These are phyloP conservation scores for Mirounga angustirostris DNA, from an alignment of 2,113 vertebrate species.

Conservation along the genomic window DNA sequence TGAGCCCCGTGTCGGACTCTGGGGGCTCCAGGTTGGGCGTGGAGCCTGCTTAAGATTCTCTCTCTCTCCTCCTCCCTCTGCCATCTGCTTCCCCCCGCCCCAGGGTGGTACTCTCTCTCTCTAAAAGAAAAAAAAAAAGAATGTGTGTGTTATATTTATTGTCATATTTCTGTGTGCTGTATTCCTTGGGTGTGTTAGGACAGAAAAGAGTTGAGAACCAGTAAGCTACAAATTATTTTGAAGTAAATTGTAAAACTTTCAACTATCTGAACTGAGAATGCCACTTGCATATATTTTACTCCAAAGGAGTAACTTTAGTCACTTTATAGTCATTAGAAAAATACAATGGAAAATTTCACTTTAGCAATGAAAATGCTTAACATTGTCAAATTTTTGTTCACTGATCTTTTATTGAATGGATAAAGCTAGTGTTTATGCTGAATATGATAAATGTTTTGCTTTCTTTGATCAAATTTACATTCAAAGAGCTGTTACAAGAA, in stretches of 20 bases:
- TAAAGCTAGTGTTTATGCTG: slow-evolving; percentile 53
- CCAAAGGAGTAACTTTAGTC: slow-evolving; percentile 36
- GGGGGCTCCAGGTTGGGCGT: background rate
- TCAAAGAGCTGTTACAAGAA: slow-evolving; percentile 51
- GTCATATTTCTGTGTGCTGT: background rate
- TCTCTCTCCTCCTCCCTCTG: background rate
- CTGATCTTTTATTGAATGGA: slow-evolving; percentile 53
- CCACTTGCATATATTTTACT: slow-evolving; percentile 13
- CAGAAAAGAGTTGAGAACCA: slow-evolving; percentile 57
- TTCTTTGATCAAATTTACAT: slow-evolving; percentile 65
- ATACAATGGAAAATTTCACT: slow-evolving; percentile 50
- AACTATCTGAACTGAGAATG: slow-evolving; percentile 49
- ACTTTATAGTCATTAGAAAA: slow-evolving; percentile 62
- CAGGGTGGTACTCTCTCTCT: background rate
- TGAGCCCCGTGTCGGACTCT: background rate
- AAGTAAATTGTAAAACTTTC: slow-evolving; percentile 58
- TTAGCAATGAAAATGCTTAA: slow-evolving; percentile 60
- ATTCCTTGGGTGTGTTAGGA: slow-evolving; percentile 37
- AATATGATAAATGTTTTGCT: slow-evolving; percentile 67
- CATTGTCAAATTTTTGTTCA: slow-evolving; percentile 60
- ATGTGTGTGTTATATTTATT: background rate
- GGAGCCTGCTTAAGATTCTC: background rate
- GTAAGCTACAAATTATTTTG: slow-evolving; percentile 51
- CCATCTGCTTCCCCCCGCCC: background rate
- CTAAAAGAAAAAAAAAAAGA: background rate